Base-by-base conservation (phyloP, 1,140 invertebrate genomes). In the Trichoplusia ni region DNA sequence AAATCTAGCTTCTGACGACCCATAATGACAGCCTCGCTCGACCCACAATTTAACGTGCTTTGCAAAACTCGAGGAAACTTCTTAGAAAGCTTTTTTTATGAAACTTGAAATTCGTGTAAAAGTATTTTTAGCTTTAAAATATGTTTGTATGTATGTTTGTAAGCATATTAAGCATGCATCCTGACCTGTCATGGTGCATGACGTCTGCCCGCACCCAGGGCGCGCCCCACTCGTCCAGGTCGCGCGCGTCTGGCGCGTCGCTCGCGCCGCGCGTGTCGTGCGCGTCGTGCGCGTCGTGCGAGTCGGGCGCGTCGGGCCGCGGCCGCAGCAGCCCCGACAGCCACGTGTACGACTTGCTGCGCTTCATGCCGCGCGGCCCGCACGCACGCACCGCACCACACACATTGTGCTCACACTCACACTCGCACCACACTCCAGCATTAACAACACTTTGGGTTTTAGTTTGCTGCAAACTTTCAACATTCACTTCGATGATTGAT, bases 281-380 rank as follows among this genome's bases (percentile, higher is more conserved):
- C n/a, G n/a, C n/a, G n/a, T n/a, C n/a, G 84, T 88, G 14, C 87
- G 81, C 69, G 87, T 90, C 87, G 89, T 89, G 44, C 25, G n/a
- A n/a, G n/a, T 13, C 58, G 11, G 9, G 42, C 19, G 44, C 44
- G 14, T 49, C 64, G 21, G 64, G 19, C 68, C 77, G 77, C 60
- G 73, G 69, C 66, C 73, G 76, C 73, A 90, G 75, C 69, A 90
- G 81, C 72, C 85, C 85, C 31, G 87, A 88, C 64, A 90, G 79
- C 87, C 87, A 90, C 63, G 83, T 88, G 74, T 90, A 90, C 8
- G 87, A 90, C 78, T 90, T 90, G 62, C 85, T 88, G 14, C 87
- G 81, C 69, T 89, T 90, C 87, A 90, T 89, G 44, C 25, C 29
- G 56, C 1, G 4, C 44, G 6, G 3, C 13, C 14, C 11, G n/a